Evolutionary conservation across 2,113 vertebrate species (phyloP), one percentile per base, ranked within the genome.

Genomic region (Xiphophorus hellerii): DNA sequence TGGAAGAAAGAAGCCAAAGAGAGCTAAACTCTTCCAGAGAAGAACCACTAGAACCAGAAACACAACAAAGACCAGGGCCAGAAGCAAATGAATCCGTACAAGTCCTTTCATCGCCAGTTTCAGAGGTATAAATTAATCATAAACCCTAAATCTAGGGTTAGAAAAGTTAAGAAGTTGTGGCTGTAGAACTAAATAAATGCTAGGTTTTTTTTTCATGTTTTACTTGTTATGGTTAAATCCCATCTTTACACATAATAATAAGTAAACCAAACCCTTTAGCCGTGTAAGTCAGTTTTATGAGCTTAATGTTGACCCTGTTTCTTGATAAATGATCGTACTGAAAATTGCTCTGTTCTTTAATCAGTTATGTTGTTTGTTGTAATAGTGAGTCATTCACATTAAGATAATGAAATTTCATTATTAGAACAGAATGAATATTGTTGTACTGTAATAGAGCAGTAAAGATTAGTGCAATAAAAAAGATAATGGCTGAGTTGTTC

Each of bases 1-100:
- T 81, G 33, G 89, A 92, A 69, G 87, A 92, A 9, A 84, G 62
- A 80, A 81, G 28, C 29, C 85, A 76, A 71, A 88, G 33, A 15
- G 87, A 90, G 35, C 69, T 69, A 0, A 87, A 85, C 33, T 86
- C 86, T 10, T 13, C 62, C 6, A 81, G 35, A 65, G 67, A 66
- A 39, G 89, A 91, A 54, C 66, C 76, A 20, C 28, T 31, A 25
- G 78, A 92, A 28, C 60, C 66, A 22, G 84, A 79, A 42, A 74
- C 5, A 29, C 79, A 62, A 39, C 67, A 39, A 12, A 75, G 67
- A 1, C 63, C 75, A 8, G 81, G 82, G 22, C 54, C 79, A 31
- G 82, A 86, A 44, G 27, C 71, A 68, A 74, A 78, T 44, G 87
- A 87, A 66, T 73, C 84, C 31, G 71, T 63, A n/a, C 73, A 48